These are phyloP conservation scores for Phyllostomus discolor DNA, from an alignment of 2,113 vertebrate genomes.

Conservation along the genomic window DNA sequence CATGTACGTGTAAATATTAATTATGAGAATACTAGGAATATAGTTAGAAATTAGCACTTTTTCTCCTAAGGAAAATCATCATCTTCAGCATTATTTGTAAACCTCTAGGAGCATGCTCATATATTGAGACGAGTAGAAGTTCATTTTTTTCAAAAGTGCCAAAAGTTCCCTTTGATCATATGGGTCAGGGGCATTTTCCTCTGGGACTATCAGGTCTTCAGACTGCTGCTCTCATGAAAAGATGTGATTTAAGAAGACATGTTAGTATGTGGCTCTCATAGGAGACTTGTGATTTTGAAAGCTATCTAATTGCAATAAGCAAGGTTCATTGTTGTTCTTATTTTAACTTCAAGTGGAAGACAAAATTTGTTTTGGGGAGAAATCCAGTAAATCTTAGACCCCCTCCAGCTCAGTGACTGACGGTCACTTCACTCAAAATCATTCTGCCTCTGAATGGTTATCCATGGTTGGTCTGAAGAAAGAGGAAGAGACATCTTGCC, in stretches of 20 bases:
- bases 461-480: background rate
- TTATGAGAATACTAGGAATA: background rate
- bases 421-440: background rate
- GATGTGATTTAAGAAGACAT: background rate
- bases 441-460: background rate
- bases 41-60: background rate
- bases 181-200: background rate
- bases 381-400: constrained; percentile 14
- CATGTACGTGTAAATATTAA: background rate
- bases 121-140: background rate
- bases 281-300: background rate
- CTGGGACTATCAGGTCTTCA: background rate
- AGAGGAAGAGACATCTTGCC: background rate
- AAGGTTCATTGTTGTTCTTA: background rate
- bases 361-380: constrained; percentile 25
- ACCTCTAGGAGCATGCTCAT: background rate
- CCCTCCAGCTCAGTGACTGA: background rate
- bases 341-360: constrained; percentile 14
- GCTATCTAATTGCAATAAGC: background rate
- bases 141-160: no score
- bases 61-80: background rate
- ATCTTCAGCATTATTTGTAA: background rate
- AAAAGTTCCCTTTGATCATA: background rate
- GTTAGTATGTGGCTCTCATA: background rate
- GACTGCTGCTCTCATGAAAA: background rate